These are phyloP conservation scores for Coracias cyanogaster DNA, from an alignment of 2,797 vertebrate species.

Conservation along the genomic window DNA sequence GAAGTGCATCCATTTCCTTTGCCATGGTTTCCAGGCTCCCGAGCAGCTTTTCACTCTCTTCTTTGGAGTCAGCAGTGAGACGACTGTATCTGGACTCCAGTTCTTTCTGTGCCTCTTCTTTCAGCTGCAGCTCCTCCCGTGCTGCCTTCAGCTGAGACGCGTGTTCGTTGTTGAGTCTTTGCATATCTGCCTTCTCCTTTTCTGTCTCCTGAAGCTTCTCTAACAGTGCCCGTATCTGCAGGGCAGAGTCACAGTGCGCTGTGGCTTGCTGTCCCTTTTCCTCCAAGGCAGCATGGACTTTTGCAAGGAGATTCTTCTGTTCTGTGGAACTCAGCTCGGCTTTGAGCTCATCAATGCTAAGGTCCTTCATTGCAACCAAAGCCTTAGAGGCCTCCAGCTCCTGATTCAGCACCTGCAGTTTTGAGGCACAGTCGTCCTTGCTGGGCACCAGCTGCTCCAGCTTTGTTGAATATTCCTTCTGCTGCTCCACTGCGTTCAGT, in stretches of 20 bases:
- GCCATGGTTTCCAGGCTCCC: conserved; percentile 74
- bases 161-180: conserved; percentile 76
- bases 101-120: conserved; percentile 78
- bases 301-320: conserved; percentile 79
- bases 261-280: conserved; percentile 81
- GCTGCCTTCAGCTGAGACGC: conserved; percentile 78
- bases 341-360: conserved; percentile 73
- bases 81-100: conserved; percentile 72
- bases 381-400: conserved; percentile 81
- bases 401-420: conserved; percentile 72
- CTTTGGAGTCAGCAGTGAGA: conserved; percentile 70
- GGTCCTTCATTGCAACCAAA: conserved; percentile 67
- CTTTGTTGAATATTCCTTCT: conserved; percentile 31
- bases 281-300: conserved; percentile 75
- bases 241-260: conserved; percentile 79
- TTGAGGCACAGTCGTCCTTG: conserved; percentile 42
- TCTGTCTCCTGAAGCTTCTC: conserved; percentile 86
- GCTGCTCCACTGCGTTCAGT: conserved; percentile 40
- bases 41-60: conserved; percentile 77
- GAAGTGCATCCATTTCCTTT: conserved; percentile 75
- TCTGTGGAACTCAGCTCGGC: conserved; percentile 77
- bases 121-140: conserved; percentile 80
- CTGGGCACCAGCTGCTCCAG: conserved; percentile 58
- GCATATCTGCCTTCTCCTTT: conserved; percentile 78
- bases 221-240: conserved; percentile 83